Percentiles rank a stretch among this genome's conserved stretches.
Conservation (phyloP, 2,113 vertebrate species). For the Callipepla squamata region DNA sequence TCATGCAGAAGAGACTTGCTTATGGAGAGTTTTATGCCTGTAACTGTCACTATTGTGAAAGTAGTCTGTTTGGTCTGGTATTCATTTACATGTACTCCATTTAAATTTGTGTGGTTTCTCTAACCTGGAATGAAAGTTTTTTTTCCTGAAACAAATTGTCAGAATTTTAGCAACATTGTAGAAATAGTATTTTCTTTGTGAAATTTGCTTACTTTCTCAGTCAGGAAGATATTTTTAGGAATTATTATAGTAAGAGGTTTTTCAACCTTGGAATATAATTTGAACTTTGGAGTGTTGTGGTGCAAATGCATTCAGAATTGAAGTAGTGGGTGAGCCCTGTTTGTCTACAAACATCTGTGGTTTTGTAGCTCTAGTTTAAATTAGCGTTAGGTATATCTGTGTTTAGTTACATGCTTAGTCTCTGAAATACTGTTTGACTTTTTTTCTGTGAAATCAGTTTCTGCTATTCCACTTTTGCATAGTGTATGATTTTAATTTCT, state of each 20-base stretch:
- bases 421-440: neutral
- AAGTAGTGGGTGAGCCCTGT: neutral
- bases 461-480: neutral
- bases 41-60: neutral
- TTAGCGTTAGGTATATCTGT: neutral
- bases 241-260: neutral
- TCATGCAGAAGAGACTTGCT: neutral
- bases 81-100: neutral
- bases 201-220: neutral
- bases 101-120: neutral
- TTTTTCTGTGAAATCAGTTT: neutral
- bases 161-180: neutral
- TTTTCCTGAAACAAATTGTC: neutral
- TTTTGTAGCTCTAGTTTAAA: neutral
- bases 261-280: neutral
- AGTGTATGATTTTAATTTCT: neutral
- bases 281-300: neutral
- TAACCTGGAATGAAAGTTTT: neutral
- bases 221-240: neutral
- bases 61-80: neutral
- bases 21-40: neutral
- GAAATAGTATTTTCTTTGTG: neutral
- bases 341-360: neutral
- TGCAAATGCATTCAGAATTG: neutral
- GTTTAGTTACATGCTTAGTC: neutral